Percentiles rank a stretch among this genome's conserved stretches.
These are phyloP conservation scores for Chiridota heheva DNA, from an alignment of 35 echinoderm and acorn worm genomes.

Conservation along the genomic window DNA sequence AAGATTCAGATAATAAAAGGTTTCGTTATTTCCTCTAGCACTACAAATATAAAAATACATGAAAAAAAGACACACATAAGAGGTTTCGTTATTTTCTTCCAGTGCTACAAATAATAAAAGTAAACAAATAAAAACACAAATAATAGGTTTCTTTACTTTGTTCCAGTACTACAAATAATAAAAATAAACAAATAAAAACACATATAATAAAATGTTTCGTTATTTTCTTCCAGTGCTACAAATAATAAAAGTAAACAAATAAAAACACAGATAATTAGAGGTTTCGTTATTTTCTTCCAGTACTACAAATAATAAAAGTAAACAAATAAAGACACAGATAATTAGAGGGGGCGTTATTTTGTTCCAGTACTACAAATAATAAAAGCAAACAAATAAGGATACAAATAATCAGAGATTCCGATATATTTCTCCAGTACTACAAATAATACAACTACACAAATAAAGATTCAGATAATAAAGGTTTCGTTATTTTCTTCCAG, in stretches of 20 bases:
- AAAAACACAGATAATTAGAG: too few species aligned
- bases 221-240: too few species aligned
- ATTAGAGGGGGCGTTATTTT: conserved; percentile 61
- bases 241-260: too few species aligned
- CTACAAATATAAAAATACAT: neutral
- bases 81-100: neutral
- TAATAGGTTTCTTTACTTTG: too few species aligned
- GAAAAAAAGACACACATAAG: neutral
- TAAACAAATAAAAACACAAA: too few species aligned
- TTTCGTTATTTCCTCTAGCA: neutral
- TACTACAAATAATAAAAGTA: conserved; percentile 14
- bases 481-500: neutral
- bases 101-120: too few species aligned
- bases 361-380: conserved; percentile 73
- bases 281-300: conserved; percentile 64
- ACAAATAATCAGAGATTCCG: neutral
- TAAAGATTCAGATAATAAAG: neutral
- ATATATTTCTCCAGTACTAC: neutral
- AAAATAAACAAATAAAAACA: too few species aligned
- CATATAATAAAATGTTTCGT: too few species aligned
- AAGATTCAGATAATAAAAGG: neutral
- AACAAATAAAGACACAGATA: neutral
- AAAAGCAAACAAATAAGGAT: neutral
- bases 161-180: too few species aligned
- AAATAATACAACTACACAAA: neutral